Base-by-base conservation (phyloP, 2,113 vertebrate species). In the Burhinus oedicnemus region DNA sequence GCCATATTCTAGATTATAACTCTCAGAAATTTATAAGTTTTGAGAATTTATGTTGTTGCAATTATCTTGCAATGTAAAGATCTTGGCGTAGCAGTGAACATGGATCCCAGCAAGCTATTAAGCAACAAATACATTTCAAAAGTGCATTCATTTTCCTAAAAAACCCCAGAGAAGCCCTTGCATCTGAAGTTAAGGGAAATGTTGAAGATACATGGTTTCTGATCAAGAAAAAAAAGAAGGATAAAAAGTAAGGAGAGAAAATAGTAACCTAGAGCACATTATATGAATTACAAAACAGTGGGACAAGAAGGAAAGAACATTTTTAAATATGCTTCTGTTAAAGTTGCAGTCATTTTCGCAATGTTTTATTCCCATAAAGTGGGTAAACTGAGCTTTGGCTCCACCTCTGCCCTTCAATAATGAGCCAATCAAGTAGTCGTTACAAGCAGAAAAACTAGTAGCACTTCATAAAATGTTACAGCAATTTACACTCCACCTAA, bases 111-210 rank as follows among this genome's bases (percentile, higher is more conserved):
- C 47, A 96, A 90, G 89, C 25, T 88, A 72, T 34, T 70, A 65
- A 66, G 80, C 52, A 84, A 95, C 64, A 92, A 64, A 57, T 62
- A 91, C 89, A 97, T 97, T 97, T 72, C 30, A 97, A 98, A 97
- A 98, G 92, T 97, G 95, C 97, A 98, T 98, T 98, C 93, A 95
- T 98, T 98, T 98, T 98, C 98, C 98, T 98, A 98, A 97, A 98
- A 98, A 98, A 96, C 95, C 97, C 97, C 96, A 95, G 97, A 98
- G 96, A 97, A 97, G 97, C 94, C 97, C 97, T 98, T 98, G 97
- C 97, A 98, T 97, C 97, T 98, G 96, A 98, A 95, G 96, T 97
- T 72, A 97, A 96, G 96, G 98, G 96, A 97, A 98, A 96, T 98
- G 98, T 94, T 98, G 98, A 98, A 97, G 97, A 96, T 96, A 97